Base-by-base conservation (phyloP, 2,888 invertebrate species). In the Brenthis ino region DNA sequence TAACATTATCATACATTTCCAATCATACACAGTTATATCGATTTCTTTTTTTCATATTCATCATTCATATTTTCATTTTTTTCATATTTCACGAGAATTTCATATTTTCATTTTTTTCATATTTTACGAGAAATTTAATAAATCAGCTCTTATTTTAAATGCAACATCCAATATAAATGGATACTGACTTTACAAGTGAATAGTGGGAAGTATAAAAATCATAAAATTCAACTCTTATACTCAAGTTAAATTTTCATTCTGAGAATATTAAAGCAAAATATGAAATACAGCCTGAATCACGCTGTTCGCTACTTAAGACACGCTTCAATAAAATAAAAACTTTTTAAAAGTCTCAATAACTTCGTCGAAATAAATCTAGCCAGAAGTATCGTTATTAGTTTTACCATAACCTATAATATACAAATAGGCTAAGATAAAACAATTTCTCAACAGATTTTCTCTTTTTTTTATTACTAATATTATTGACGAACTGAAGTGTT, bases 281-380 rank as follows among this genome's bases (percentile, higher is more conserved):
- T 53, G 61, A 51, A 50, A 51, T 37, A 53, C 14, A 20, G 63
- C 37, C 20, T 63, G 53, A 43, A 50, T 60, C 12, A 28, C 51
- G 16, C 37, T 53, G 14, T 37, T 33, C 11, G 53, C 43, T 53
- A 63, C 63, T 63, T 53, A 63, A 53, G 53, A 63, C 14, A 24
- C 37, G 53, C 53, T 53, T 63, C 37, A 53, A 63, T 63, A 63
- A 63, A 53, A 51, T 43, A 53, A 53, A 8, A 53, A 53, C 53
- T 63, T 63, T 63, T 53, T 63, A 37, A 63, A 53, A 53, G 16
- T 63, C 37, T 48, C 50, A 50, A 53, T 20, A 61, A 33, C 53
- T 53, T 14, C 33, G 8, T 53, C 37, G 51, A 51, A 37, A 16
- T 43, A 58, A 48, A 58, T 60, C 48, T 16, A 28, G 24, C 28